Base-by-base conservation (phyloP, 2,113 vertebrate species). In the Brienomyrus longianalis region DNA sequence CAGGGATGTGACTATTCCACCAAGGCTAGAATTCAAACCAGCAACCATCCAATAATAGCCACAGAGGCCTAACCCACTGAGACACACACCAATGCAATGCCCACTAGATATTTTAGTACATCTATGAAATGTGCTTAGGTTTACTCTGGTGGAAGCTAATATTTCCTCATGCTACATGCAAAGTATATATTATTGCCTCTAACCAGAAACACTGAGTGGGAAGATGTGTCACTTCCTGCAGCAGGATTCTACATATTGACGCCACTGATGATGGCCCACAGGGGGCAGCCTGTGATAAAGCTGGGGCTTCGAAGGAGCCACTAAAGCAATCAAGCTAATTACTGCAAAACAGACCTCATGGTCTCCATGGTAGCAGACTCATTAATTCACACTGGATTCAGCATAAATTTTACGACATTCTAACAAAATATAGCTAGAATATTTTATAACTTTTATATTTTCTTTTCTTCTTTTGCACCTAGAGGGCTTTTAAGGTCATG, bases 281-380 rank as follows among this genome's bases (percentile, higher is more conserved):
- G 31, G 74, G 74, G 74, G 74, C 74, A 80, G 15, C 13, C 74
- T 80, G 35, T 43, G 35, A 80, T 80, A 80, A 35, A 80, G 74
- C 13, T 43, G 74, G 15, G 35, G 19, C 31, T 80, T 43, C 74
- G 43, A 80, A 80, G 43, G 74, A 19, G 5, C 74, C 74, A 43
- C 74, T 43, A 43, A 80, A 80, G 74, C 35, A 80, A 80, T 80
- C 74, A 80, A 80, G 39, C 74, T 80, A 80, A 80, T 80, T 80
- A 43, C 74, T 80, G 35, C 31, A 80, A 80, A 80, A 80, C 35
- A 77, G 35, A 35, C 27, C 74, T 77, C 35, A 35, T 43, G 19
- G 74, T 80, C 35, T 80, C 74, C 74, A 80, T 80, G 74, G 74
- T 19, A 80, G 43, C 74, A 19, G 5, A 21, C 74, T 43, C 35